Base-by-base conservation (phyloP, 1,140 invertebrate species). In the Drosophila arizonae region DNA sequence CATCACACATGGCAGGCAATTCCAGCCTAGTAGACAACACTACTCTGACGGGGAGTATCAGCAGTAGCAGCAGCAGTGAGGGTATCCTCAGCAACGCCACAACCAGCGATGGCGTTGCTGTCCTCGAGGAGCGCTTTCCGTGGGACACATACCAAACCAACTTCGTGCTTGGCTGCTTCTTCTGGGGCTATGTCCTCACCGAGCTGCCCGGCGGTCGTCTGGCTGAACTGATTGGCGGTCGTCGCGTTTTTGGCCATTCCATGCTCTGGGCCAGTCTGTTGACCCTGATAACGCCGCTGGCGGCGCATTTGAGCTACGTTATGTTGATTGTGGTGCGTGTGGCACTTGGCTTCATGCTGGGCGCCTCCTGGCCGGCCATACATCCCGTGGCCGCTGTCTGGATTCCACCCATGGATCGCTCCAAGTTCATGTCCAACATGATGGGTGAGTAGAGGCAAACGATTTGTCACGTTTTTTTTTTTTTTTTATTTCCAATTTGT, bases 351-450 rank as follows among this genome's bases (percentile, higher is more conserved):
- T 95, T 96, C 89, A 94, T 96, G 92, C 92, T 97, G 86, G 94
- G 97, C 63, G 97, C 96, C 6, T 97, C 97, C 5, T 98, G 97
- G 95, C 97, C 97, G 21, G 95, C 97, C 15, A 98, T 98, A 66
- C 95, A 97, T 74, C 96, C 96, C 2, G 95, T 98, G 93, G 95
- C 96, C 26, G 96, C 97, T 0, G 95, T 95, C 77, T 99, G 97
- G 97, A 96, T 97, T 66, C 97, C 97, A 10, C 96, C 97, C 1
- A 94, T 95, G 92, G 97, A 98, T 88, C 94, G 97, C 69, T 97
- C 96, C 60, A 96, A 97, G 92, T 96, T 97, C 87, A 95, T 96
- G 88, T 95, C 96, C 1, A 96, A 96, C 79, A 96, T 96, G 96
- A 96, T 97, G 96, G 96, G 95, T 96, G 92, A 93, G 93, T 68